Evolutionary conservation across 1,140 invertebrate genomes (phyloP), one percentile per base, ranked within the genome.

Genomic region (Melipona quadrifasciata): DNA sequence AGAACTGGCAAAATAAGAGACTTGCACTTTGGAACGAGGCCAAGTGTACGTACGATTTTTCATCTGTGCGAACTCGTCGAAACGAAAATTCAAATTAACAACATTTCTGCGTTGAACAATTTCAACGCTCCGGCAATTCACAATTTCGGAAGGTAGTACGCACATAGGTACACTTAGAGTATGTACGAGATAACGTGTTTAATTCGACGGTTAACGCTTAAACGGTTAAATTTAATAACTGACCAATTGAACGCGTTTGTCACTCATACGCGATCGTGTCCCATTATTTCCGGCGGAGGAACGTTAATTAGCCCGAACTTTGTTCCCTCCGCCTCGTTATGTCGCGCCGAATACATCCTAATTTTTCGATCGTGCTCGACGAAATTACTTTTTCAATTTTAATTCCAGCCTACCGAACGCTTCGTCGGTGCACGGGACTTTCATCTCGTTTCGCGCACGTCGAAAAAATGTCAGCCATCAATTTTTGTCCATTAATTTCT

Each of bases 401-500:
- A 71, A 83, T 78, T 58, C 61, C 34, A 31, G 2, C 51, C 5
- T 16, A 24, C 12, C 24, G 70, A 21, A 2, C 70, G 39, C 39
- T 1, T 12, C 53, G 0, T 12, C 14, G 19, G 5, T 53, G 5
- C 5, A 1, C 10, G 10, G 8, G 39, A 47, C 39, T 47, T 19
- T 31, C 34, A 47, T 47, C 72, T 81, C 39, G 67, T 82, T 82
- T 68, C 64, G 64, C 1, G 10, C 17, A 11, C 12, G 34, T 51
- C n/a, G 39, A 65, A 67, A 78, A n/a, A 78, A 21, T 55, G 34
- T 53, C 51, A 24, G 67, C 47, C 21, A n/a, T 71, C 76, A 39
- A 39, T 79, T 79, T 82, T 71, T 34, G 24, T n/a, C 67, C 57
- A 72, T 79, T 84, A 84, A 79, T 71, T 53, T 21, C 39, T 55